A percentile compares a stretch with the other conserved stretches of the same genome.
Evolutionary conservation across 2,113 vertebrate species (phyloP).

Genomic region (Thymallus thymallus): DNA sequence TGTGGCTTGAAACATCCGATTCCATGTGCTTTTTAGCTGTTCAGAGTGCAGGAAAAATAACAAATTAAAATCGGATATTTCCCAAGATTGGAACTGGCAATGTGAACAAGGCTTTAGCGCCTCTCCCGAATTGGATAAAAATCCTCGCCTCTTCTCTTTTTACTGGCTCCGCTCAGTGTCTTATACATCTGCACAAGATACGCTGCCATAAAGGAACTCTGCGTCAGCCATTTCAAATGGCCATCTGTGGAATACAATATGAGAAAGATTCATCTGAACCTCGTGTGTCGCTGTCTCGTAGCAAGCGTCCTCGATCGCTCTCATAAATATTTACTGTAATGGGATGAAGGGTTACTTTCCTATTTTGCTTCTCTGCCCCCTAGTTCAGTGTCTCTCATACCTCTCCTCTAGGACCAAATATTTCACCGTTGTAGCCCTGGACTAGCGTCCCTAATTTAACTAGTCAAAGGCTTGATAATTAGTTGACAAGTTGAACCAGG

Average conservation of each 20-base stretch:
- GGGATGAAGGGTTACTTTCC: not conserved
- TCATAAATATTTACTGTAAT: slow-evolving; percentile 25
- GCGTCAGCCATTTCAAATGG: slow-evolving; percentile 63
- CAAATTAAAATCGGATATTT: too few species aligned
- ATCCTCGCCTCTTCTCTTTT: slow-evolving; percentile 34
- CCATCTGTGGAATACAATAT: slow-evolving; percentile 67
- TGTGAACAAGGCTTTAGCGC: too few species aligned
- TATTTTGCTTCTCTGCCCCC: not conserved
- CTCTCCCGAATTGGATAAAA: too few species aligned
- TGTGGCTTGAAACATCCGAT: too few species aligned
- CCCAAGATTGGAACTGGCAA: too few species aligned
- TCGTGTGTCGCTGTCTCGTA: slow-evolving; percentile 47
- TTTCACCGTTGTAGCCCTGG: too few species aligned
- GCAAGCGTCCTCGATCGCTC: slow-evolving; percentile 12
- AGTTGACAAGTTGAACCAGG: too few species aligned
- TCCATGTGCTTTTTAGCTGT: too few species aligned
- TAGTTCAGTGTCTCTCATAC: not conserved
- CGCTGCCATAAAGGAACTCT: slow-evolving; percentile 45
- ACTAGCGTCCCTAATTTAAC: too few species aligned
- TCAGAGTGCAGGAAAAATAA: too few species aligned
- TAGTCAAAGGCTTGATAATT: too few species aligned
- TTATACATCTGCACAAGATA: slow-evolving; percentile 37
- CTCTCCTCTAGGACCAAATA: too few species aligned
- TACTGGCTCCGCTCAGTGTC: slow-evolving; percentile 56
- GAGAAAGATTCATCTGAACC: slow-evolving; percentile 63